Evolutionary conservation across 2,113 vertebrate species (phyloP).

Genomic region (Mesembrinibis cayennensis): DNA sequence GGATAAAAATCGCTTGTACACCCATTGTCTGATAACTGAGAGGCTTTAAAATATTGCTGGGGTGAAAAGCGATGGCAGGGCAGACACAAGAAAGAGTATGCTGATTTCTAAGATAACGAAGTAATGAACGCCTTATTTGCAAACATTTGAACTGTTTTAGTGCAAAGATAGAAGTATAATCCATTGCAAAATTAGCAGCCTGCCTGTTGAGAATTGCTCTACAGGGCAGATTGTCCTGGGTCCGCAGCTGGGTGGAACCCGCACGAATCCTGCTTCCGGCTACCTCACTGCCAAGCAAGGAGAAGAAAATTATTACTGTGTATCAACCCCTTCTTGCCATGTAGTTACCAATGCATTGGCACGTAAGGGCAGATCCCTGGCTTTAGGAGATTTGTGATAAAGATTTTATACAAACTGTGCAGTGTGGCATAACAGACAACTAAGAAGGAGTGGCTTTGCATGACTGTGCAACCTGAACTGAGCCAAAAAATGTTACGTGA

Average conservation of each 20-base stretch:
- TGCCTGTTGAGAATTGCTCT: not conserved
- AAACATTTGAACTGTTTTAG: not conserved
- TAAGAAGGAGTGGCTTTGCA: not conserved
- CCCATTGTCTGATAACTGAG: not conserved
- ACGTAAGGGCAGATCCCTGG: not conserved
- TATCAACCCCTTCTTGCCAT: not conserved
- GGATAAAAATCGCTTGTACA: not conserved
- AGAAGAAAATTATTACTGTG: not conserved
- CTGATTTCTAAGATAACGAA: not conserved
- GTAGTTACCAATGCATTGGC: not conserved
- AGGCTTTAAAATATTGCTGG: not conserved
- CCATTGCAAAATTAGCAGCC: not conserved
- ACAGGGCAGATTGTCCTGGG: fast-evolving
- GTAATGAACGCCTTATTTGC: not conserved
- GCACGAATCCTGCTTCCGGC: not conserved
- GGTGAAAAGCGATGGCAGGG: not conserved
- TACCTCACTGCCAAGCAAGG: not conserved
- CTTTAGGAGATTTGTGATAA: not conserved
- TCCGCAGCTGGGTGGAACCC: not conserved
- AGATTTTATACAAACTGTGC: not conserved
- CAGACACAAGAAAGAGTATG: not conserved
- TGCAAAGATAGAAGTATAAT: not conserved
- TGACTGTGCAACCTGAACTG: not conserved
- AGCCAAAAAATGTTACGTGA: not conserved
- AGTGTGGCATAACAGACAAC: not conserved